These are phyloP conservation scores for Esox niger DNA, from an alignment of 2,113 vertebrate species.

Conservation along the genomic window DNA sequence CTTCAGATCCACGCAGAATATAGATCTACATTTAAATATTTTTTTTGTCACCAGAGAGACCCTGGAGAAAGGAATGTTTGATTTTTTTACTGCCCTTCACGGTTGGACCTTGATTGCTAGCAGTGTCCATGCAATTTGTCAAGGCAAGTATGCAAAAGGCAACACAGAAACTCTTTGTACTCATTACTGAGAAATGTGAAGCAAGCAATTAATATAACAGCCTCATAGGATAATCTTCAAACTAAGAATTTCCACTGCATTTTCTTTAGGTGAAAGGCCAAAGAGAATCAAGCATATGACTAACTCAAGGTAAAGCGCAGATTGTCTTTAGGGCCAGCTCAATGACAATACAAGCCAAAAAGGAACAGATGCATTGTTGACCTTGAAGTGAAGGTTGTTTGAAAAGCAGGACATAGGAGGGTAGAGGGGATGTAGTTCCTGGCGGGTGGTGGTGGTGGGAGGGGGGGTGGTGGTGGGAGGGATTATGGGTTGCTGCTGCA, in stretches of 20 bases:
- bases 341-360: neutral
- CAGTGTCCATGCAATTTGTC: no score
- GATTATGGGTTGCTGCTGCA: neutral
- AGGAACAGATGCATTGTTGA: conserved; percentile 39
- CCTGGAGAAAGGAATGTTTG: no score
- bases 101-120: no score
- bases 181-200: neutral
- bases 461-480: no score
- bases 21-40: no score
- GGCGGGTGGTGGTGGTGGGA: conserved; percentile 7
- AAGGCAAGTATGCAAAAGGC: neutral
- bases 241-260: no score
- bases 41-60: no score
- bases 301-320: no score
- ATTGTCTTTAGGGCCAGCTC: neutral
- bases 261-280: no score
- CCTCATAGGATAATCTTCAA: neutral
- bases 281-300: no score
- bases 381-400: conserved; percentile 64
- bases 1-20: no score
- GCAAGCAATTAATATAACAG: neutral
- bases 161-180: neutral
- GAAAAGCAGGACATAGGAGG: conserved; percentile 2
- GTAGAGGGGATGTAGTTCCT: conserved; percentile 17
- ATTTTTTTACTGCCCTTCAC: no score